Conservation (phyloP, 2,113 vertebrate genomes). For the Hystrix cristata region DNA sequence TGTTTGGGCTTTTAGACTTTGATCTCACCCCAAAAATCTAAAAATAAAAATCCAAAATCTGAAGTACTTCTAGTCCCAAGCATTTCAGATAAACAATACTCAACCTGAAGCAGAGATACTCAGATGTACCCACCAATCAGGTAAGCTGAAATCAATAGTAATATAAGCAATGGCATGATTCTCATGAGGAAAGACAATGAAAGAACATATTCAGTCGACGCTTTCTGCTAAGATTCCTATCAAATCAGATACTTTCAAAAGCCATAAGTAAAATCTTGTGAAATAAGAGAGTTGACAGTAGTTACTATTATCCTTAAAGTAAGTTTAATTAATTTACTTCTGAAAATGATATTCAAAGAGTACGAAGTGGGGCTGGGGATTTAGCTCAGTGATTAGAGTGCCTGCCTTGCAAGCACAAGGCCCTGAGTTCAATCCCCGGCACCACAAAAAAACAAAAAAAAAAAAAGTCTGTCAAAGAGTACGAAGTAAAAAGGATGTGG, state of each 20-base stretch:
- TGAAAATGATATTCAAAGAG: slow-evolving; percentile 32
- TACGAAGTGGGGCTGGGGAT: not conserved
- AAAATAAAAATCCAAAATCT: not conserved
- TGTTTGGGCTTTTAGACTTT: not conserved
- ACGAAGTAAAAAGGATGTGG: not conserved
- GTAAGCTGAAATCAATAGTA: not conserved
- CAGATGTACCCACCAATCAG: not conserved
- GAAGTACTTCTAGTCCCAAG: not conserved
- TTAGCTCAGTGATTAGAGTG: too few species aligned
- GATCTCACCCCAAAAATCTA: not conserved
- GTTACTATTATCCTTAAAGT: slow-evolving; percentile 27
- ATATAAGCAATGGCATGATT: slow-evolving; percentile 33
- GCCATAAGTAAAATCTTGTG: not conserved
- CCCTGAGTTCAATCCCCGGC: too few species aligned
- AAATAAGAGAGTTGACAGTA: not conserved
- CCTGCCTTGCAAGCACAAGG: too few species aligned
- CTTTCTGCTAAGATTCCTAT: not conserved
- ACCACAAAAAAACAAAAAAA: too few species aligned
- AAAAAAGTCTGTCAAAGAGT: not conserved
- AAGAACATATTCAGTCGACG: not conserved
- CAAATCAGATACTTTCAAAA: not conserved
- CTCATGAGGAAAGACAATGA: slow-evolving; percentile 47
- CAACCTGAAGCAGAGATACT: not conserved
- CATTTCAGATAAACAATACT: not conserved
- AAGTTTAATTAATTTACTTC: not conserved